Evolutionary conservation across 2,888 invertebrate genomes (phyloP).

Genomic region (Rhingia campestris): DNA sequence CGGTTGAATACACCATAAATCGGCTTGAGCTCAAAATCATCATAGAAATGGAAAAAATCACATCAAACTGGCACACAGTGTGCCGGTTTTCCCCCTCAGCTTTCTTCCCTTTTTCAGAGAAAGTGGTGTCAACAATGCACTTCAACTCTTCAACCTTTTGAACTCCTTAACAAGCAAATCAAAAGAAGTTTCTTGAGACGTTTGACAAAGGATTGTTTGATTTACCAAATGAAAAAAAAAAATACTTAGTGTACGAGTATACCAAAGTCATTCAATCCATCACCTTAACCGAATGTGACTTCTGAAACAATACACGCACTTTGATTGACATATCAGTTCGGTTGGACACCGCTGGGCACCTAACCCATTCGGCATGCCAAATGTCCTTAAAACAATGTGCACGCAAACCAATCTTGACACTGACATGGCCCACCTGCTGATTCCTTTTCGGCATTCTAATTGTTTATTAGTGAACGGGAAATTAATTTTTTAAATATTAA

Average conservation of each 20-base stretch:
- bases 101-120: slow-evolving; percentile 13
- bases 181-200: slow-evolving; percentile 29
- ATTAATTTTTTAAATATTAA: slow-evolving; percentile 36
- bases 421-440: slow-evolving; percentile 60
- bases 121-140: slow-evolving; percentile 59
- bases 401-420: slow-evolving; percentile 17
- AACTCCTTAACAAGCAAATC: slow-evolving; percentile 38
- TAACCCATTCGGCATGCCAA: not conserved
- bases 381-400: slow-evolving; percentile 58
- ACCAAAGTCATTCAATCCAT: slow-evolving; percentile 30
- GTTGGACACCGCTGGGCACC: slow-evolving; percentile 45
- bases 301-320: slow-evolving; percentile 51
- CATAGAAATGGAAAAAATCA: slow-evolving; percentile 34
- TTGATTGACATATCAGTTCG: slow-evolving; percentile 63
- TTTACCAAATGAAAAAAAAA: not conserved
- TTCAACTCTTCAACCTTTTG: slow-evolving; percentile 58
- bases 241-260: not conserved
- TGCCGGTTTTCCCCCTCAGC: not conserved
- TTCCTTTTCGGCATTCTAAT: slow-evolving; percentile 51
- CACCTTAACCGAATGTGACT: slow-evolving; percentile 45
- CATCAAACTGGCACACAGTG: slow-evolving; percentile 25
- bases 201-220: slow-evolving; percentile 43
- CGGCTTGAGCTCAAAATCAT: slow-evolving; percentile 27
- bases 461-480: slow-evolving; percentile 51
- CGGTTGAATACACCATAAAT: slow-evolving; percentile 4